These are phyloP conservation scores for Platalea minor DNA, from an alignment of 2,797 vertebrate genomes.

Conservation along the genomic window DNA sequence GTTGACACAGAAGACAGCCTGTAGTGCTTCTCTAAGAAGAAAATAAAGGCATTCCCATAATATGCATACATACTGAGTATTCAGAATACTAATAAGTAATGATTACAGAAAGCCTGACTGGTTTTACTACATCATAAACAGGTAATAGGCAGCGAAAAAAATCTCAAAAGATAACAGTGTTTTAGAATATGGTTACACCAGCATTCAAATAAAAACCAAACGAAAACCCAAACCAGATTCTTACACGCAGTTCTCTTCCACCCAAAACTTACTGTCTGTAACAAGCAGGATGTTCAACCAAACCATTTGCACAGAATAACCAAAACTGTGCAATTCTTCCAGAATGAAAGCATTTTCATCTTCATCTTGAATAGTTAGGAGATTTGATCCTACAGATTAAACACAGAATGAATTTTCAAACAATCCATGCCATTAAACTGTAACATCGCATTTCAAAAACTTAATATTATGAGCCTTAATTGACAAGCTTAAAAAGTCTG, in stretches of 20 bases:
- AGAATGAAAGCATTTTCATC: slow-evolving; percentile 86
- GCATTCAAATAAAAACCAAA: background rate
- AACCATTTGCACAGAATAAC: slow-evolving; percentile 78
- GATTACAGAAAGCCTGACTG: background rate
- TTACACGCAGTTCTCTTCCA: background rate
- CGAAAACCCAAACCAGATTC: background rate
- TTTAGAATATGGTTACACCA: background rate
- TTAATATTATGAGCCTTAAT: background rate
- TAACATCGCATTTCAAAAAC: background rate
- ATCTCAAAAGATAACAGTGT: background rate
- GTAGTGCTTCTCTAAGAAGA: background rate
- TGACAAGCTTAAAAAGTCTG: background rate
- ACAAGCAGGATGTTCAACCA: slow-evolving; percentile 87
- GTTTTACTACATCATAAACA: background rate
- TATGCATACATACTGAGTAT: background rate
- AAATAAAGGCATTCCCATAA: background rate
- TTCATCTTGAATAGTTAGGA: slow-evolving; percentile 86
- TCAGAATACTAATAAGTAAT: background rate
- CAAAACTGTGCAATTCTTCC: slow-evolving; percentile 80
- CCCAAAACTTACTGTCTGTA: slow-evolving; percentile 80
- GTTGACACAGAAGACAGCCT: background rate
- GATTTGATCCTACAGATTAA: slow-evolving; percentile 81
- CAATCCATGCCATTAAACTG: background rate
- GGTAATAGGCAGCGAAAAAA: background rate
- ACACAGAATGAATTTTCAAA: slow-evolving; percentile 12